phyloP scores from a whole-genome alignment of 2,113 vertebrate genomes.

The Eulacestoma nigropectus region DNA sequence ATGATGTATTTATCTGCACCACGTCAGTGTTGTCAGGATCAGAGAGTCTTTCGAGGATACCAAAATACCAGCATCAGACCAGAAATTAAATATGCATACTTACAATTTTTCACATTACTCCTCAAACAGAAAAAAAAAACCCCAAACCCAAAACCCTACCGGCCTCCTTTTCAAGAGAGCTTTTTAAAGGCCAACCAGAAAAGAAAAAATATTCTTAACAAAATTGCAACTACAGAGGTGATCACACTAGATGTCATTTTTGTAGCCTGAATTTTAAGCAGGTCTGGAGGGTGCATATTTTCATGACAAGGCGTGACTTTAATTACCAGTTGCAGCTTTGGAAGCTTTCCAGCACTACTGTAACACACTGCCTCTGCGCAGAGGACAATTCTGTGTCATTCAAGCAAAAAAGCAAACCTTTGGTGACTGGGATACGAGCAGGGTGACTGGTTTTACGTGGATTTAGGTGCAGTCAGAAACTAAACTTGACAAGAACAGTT shows the following conservation, averaged over 20 bases:
- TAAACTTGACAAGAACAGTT: background rate
- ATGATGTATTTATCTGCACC: background rate
- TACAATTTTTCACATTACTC: background rate
- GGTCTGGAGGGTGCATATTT: background rate
- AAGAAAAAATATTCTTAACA: background rate
- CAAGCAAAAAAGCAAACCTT: background rate
- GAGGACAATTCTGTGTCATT: background rate
- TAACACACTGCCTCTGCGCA: rapidly evolving
- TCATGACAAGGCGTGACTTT: slow-evolving; percentile 2
- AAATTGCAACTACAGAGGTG: background rate
- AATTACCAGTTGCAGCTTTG: background rate
- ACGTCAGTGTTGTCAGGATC: background rate
- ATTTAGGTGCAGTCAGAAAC: background rate
- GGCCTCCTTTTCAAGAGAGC: background rate
- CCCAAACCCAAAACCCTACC: background rate
- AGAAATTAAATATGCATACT: background rate
- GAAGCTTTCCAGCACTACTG: slow-evolving; percentile 1
- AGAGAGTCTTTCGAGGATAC: background rate
- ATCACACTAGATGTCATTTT: background rate
- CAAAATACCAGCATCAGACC: background rate
- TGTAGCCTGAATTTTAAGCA: background rate
- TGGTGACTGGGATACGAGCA: background rate
- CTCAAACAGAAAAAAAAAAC: background rate
- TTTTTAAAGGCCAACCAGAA: background rate
- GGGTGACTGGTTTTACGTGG: background rate